A percentile compares a stretch with the other conserved stretches of the same genome.
These are phyloP conservation scores for Caerostris extrusa DNA, from an alignment of 1,140 invertebrate genomes.

Conservation along the genomic window DNA sequence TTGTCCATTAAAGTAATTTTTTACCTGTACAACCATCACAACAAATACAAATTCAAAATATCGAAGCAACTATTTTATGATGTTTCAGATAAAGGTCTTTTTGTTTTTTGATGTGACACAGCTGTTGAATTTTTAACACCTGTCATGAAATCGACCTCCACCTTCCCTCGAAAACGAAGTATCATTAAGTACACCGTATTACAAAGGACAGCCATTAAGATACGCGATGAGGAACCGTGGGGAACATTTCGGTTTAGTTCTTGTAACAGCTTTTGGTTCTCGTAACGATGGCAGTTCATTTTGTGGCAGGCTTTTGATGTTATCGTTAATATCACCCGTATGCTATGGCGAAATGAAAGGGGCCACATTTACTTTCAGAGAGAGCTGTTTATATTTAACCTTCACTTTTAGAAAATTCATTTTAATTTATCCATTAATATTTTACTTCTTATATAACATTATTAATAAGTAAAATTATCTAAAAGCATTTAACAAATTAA, in stretches of 20 bases:
- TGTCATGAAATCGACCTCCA: background rate
- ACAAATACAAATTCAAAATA: background rate
- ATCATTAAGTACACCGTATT: background rate
- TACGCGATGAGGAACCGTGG: background rate
- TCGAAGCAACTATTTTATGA: background rate
- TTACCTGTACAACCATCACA: background rate
- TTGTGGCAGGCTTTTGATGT: background rate
- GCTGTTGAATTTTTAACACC: constrained; percentile 22
- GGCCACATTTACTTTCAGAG: background rate
- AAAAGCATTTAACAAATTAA: too few species aligned
- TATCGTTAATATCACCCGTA: background rate
- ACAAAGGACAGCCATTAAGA: constrained; percentile 26
- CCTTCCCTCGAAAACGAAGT: background rate
- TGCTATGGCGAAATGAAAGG: background rate
- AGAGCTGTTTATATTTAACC: background rate
- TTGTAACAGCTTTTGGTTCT: constrained; percentile 9
- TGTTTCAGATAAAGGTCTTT: background rate
- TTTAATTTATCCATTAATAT: background rate
- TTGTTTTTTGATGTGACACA: background rate
- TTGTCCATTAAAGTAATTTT: too few species aligned
- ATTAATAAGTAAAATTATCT: too few species aligned
- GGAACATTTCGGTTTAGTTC: background rate
- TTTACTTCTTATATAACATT: background rate
- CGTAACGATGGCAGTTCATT: constrained; percentile 9
- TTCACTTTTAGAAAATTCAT: background rate